Conservation (phyloP, 2,113 vertebrate genomes). For the Cyprinodon brontotheroides region DNA sequence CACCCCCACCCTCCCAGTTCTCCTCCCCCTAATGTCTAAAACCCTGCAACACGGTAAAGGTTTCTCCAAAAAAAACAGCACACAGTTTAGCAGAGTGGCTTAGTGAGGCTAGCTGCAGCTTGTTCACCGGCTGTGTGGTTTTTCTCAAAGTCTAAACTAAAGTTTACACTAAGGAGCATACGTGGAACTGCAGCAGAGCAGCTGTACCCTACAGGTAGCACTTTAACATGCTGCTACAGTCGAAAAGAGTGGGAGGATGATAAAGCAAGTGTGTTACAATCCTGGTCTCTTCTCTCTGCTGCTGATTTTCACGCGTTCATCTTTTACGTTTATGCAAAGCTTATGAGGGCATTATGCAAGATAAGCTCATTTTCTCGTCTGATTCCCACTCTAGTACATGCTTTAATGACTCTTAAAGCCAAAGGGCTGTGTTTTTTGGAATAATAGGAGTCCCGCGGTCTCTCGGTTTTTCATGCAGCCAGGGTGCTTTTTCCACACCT, state of each 20-base stretch:
- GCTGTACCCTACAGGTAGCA: slow-evolving; percentile 81
- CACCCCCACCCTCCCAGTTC: slow-evolving; percentile 65
- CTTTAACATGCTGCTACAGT: slow-evolving; percentile 68
- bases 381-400: slow-evolving; percentile 78
- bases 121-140: slow-evolving; percentile 67
- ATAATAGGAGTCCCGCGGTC: slow-evolving; percentile 66
- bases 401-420: slow-evolving; percentile 81
- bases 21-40: slow-evolving; percentile 73
- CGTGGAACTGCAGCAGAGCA: slow-evolving; percentile 56
- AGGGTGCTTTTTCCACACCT: slow-evolving; percentile 74
- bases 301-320: slow-evolving; percentile 72
- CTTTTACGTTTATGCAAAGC: slow-evolving; percentile 83
- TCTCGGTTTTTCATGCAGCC: slow-evolving; percentile 53
- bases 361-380: slow-evolving; percentile 84
- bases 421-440: slow-evolving; percentile 71
- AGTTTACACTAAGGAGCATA: slow-evolving; percentile 54
- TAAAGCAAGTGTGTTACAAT: slow-evolving; percentile 74
- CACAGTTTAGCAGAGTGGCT: slow-evolving; percentile 63
- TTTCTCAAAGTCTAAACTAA: slow-evolving; percentile 55
- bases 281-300: slow-evolving; percentile 63
- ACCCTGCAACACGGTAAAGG: slow-evolving; percentile 67
- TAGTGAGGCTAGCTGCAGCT: slow-evolving; percentile 60
- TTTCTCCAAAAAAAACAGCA: slow-evolving; percentile 61
- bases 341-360: slow-evolving; percentile 80
- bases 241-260: slow-evolving; percentile 79